Conservation (phyloP, 37 sponge, comb jelly and placozoan species). For the Hexactinellida sp. region DNA sequence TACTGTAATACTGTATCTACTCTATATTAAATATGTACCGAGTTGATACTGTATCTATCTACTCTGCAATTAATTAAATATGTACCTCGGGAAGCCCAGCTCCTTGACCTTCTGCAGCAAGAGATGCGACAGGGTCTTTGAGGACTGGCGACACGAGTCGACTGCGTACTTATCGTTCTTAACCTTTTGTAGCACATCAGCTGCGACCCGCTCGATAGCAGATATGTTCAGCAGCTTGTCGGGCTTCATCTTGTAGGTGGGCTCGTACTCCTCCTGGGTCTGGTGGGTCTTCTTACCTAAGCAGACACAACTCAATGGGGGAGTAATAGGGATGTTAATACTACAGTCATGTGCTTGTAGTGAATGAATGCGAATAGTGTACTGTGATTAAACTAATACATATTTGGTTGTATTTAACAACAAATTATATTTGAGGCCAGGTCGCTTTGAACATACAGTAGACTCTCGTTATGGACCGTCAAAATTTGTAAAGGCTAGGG, state of each 20-base stretch:
- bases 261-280: conserved; percentile 41
- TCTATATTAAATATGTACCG: too few relatives aligned
- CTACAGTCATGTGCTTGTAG: too few relatives aligned
- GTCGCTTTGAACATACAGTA: too few relatives aligned
- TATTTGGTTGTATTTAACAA: neutral
- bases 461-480: too few relatives aligned
- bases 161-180: conserved; percentile 56
- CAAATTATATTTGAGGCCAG: too few relatives aligned
- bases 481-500: too few relatives aligned
- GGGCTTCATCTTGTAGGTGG: conserved; percentile 76
- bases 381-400: too few relatives aligned
- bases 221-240: conserved; percentile 29
- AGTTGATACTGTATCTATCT: too few relatives aligned
- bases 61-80: neutral
- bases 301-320: neutral
- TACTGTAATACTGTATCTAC: too few relatives aligned
- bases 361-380: too few relatives aligned
- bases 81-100: conserved; percentile 42
- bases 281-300: neutral
- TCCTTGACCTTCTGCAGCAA: conserved; percentile 69
- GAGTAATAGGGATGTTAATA: too few relatives aligned
- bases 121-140: conserved; percentile 43
- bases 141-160: conserved; percentile 39
- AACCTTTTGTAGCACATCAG: conserved; percentile 40
- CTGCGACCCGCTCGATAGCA: conserved; percentile 41